Conservation (phyloP, 2,888 invertebrate genomes). For the Rhogogaster chlorosoma region DNA sequence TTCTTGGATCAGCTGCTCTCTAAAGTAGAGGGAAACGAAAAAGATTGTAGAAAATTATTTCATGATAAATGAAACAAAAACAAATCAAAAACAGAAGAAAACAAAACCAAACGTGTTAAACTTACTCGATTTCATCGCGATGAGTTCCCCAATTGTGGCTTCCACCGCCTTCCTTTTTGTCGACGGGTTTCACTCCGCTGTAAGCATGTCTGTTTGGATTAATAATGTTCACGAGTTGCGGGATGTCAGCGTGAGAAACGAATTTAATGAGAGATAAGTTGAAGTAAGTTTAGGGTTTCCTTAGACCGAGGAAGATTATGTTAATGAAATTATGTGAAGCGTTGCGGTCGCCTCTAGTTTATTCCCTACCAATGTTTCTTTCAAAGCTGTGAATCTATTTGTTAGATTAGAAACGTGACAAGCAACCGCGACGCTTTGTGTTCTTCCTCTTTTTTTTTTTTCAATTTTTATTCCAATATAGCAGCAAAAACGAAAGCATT, state of each 20-base stretch:
- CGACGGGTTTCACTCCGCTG: constrained; percentile 93
- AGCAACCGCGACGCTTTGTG: neutral
- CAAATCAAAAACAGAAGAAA: constrained; percentile 46
- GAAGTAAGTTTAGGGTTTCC: neutral
- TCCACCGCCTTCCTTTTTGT: constrained; percentile 96
- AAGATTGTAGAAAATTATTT: too few species aligned
- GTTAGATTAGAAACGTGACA: neutral
- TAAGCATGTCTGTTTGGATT: constrained; percentile 79
- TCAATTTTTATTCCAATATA: neutral
- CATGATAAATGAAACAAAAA: too few species aligned
- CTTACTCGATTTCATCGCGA: constrained; percentile 93
- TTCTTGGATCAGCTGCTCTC: constrained; percentile 75
- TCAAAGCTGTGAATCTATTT: neutral
- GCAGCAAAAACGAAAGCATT: constrained; percentile 44
- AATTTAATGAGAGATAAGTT: neutral
- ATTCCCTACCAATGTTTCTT: neutral
- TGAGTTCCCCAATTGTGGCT: constrained; percentile 98
- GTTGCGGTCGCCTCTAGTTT: neutral
- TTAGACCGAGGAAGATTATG: neutral
- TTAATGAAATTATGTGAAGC: constrained; percentile 11
- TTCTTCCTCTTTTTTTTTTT: neutral
- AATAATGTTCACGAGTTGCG: constrained; percentile 51
- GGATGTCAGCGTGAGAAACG: neutral
- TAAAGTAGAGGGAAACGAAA: too few species aligned
- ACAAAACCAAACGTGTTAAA: constrained; percentile 52